These are phyloP conservation scores for Pomatostomus ruficeps DNA, from an alignment of 2,113 vertebrate genomes.

Conservation along the genomic window DNA sequence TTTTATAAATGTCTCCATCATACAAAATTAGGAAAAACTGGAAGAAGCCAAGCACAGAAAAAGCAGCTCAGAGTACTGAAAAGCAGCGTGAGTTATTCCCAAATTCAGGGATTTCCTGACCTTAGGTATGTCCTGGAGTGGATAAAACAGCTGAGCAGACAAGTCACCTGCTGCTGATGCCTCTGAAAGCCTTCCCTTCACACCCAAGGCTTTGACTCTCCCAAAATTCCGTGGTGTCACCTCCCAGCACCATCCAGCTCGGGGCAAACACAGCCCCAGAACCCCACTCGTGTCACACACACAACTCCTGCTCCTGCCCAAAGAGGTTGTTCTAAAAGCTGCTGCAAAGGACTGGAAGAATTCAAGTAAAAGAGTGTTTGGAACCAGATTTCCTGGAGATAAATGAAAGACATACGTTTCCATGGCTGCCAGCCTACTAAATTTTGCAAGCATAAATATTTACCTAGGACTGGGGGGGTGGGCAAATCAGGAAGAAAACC, in stretches of 20 bases:
- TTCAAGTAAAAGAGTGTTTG: constrained; percentile 37
- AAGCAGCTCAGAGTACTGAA: background rate
- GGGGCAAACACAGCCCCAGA: background rate
- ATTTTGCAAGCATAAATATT: constrained; percentile 62
- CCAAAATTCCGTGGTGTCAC: accelerated
- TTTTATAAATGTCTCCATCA: background rate
- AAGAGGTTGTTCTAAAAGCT: background rate
- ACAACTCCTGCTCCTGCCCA: background rate
- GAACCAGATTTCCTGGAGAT: constrained; percentile 33
- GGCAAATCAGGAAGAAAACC: constrained; percentile 11
- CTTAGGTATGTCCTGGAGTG: background rate
- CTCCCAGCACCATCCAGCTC: no score
- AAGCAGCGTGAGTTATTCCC: background rate
- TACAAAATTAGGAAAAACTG: accelerated
- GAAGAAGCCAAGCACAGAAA: background rate
- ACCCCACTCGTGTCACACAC: accelerated
- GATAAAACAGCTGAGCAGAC: background rate
- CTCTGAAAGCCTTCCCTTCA: background rate
- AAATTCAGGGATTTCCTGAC: background rate
- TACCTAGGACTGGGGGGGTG: constrained; percentile 12
- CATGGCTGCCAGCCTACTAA: constrained; percentile 34
- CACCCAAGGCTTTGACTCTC: background rate
- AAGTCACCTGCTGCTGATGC: background rate
- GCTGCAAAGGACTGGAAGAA: constrained; percentile 5
- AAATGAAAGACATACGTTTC: constrained; percentile 43